Percentiles rank a stretch among this genome's conserved stretches.
Conservation (phyloP, 2,888 invertebrate species). For the Drosophila infuscata region DNA sequence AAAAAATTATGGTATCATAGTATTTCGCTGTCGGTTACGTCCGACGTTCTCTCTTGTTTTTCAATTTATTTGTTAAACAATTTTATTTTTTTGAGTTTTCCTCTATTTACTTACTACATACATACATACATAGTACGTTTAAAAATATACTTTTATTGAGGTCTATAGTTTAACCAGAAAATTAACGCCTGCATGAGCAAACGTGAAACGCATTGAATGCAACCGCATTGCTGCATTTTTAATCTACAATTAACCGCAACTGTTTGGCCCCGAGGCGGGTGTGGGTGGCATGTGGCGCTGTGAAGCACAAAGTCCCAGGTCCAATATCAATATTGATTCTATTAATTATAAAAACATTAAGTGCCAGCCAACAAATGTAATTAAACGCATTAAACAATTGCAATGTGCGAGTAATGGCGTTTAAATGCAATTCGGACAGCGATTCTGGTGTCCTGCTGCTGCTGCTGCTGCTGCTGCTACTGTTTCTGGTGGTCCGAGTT, state of each 20-base stretch:
- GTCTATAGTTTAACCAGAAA: conserved; percentile 77
- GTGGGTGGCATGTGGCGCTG: not conserved
- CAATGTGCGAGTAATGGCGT: conserved; percentile 64
- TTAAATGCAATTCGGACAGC: conserved; percentile 52
- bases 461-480: conserved; percentile 4
- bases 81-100: too few relatives aligned
- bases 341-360: conserved; percentile 84
- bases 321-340: conserved; percentile 82
- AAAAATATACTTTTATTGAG: conserved; percentile 36
- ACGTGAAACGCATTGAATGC: conserved; percentile 44
- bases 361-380: conserved; percentile 79
- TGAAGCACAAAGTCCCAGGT: conserved; percentile 7
- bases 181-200: conserved; percentile 82
- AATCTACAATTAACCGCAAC: conserved; percentile 83
- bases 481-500: conserved; percentile 13
- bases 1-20: too few relatives aligned
- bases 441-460: conserved; percentile 13
- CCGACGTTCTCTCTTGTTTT: too few relatives aligned
- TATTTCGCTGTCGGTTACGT: too few relatives aligned
- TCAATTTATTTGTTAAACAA: too few relatives aligned
- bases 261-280: conserved; percentile 37
- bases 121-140: not conserved
- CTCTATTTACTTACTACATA: not conserved
- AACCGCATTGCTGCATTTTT: conserved; percentile 79
- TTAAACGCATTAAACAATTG: conserved; percentile 82